These are phyloP conservation scores for Lepus townsendii DNA, from an alignment of 2,797 vertebrate genomes.

Conservation along the genomic window DNA sequence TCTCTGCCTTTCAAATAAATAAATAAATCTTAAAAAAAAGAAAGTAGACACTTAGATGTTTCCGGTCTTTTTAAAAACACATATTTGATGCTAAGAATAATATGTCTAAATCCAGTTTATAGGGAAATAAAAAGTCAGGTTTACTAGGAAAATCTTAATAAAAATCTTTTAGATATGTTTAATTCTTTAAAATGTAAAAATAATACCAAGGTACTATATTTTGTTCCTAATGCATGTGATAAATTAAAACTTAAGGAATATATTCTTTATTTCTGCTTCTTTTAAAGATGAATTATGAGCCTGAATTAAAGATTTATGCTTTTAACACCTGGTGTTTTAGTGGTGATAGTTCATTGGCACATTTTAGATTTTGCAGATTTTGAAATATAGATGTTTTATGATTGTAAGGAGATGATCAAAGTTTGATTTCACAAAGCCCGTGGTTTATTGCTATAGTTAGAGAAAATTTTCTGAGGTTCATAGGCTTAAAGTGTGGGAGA, in stretches of 20 bases:
- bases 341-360: conserved; percentile 10
- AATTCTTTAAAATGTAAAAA: conserved; percentile 51
- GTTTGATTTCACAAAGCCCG: not conserved
- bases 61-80: too few species aligned
- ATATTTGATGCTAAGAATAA: not conserved
- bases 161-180: not conserved
- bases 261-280: conserved; percentile 44
- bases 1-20: too few species aligned
- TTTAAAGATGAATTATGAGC: conserved; percentile 28
- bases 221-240: not conserved
- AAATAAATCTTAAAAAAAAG: too few species aligned
- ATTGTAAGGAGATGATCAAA: not conserved
- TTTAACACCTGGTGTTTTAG: not conserved
- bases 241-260: conserved; percentile 48
- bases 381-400: not conserved
- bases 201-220: not conserved
- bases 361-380: conserved; percentile 37
- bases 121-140: conserved; percentile 25
- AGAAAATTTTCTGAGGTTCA: not conserved
- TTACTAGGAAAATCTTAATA: conserved; percentile 15
- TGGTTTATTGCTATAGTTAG: not conserved
- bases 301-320: not conserved
- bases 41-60: too few species aligned
- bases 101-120: conserved; percentile 13
- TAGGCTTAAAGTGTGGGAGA: not conserved